These are phyloP conservation scores for Cephus nigrinus DNA, from an alignment of 2,888 invertebrate species.

Conservation along the genomic window DNA sequence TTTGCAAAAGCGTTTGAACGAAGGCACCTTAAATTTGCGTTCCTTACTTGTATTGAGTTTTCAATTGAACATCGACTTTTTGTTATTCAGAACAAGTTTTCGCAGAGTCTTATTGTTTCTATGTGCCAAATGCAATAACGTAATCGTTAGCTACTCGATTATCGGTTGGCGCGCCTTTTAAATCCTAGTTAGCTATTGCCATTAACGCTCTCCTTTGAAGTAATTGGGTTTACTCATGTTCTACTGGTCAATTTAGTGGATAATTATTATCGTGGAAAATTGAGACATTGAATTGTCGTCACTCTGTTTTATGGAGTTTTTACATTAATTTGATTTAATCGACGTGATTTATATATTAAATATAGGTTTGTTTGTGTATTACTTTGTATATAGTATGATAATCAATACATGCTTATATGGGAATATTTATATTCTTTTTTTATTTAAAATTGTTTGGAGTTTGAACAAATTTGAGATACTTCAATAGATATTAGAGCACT, in stretches of 20 bases:
- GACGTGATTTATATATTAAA: not conserved
- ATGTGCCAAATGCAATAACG: conserved; percentile 13
- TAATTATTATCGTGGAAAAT: not conserved
- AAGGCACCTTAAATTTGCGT: not conserved
- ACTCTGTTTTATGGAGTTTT: not conserved
- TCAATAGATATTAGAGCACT: not conserved
- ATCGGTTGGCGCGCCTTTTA: conserved; percentile 26
- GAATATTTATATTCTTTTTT: not conserved
- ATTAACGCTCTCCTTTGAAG: not conserved
- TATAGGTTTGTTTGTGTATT: not conserved
- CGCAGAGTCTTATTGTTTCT: not conserved
- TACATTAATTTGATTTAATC: not conserved
- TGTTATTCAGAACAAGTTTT: not conserved
- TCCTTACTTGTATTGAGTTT: not conserved
- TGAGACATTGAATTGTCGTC: not conserved
- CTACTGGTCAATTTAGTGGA: not conserved
- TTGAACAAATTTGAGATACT: not conserved
- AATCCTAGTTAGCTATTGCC: conserved; percentile 13
- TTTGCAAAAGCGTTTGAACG: conserved; percentile 38
- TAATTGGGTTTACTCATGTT: not conserved
- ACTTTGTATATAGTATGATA: not conserved
- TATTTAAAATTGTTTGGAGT: not conserved
- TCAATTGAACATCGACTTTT: not conserved
- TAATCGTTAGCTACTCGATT: conserved; percentile 23
- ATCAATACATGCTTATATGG: not conserved